A percentile compares a stretch with the other conserved stretches of the same genome.
Conservation (phyloP, 1,140 invertebrate species). For the Carposina sasakii region DNA sequence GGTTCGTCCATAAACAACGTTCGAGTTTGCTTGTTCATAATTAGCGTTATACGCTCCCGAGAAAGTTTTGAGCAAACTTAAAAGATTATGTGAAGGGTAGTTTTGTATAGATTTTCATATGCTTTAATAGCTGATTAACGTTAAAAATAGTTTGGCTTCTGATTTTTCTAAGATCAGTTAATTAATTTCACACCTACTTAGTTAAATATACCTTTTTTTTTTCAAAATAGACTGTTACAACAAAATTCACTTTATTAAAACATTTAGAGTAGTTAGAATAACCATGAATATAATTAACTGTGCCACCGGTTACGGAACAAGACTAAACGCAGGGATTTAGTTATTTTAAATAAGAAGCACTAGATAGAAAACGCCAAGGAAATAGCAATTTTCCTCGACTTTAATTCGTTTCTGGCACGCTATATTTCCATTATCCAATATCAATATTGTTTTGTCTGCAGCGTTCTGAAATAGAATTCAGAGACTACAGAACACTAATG, state of each 20-base stretch:
- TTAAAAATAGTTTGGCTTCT: too few species aligned
- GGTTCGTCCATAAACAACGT: too few species aligned
- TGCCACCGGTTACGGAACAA: neutral
- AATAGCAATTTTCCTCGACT: constrained; percentile 48
- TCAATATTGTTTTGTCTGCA: constrained; percentile 64
- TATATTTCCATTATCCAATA: constrained; percentile 64
- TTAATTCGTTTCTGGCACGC: constrained; percentile 52
- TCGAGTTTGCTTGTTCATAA: too few species aligned
- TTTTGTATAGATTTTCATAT: too few species aligned
- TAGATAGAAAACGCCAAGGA: constrained; percentile 42
- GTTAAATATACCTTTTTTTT: neutral
- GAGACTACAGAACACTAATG: constrained; percentile 47
- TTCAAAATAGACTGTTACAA: neutral
- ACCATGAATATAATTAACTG: neutral
- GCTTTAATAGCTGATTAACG: too few species aligned
- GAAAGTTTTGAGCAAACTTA: too few species aligned
- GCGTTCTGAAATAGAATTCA: constrained; percentile 43
- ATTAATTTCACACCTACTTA: too few species aligned
- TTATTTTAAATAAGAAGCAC: constrained; percentile 27
- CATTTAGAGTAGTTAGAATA: neutral
- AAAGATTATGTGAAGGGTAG: too few species aligned
- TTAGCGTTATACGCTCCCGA: too few species aligned
- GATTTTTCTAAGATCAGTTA: too few species aligned
- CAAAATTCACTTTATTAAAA: neutral
- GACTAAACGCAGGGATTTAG: too few species aligned